Evolutionary conservation across 2,113 vertebrate species (phyloP).

Genomic region (Hassar affinis): DNA sequence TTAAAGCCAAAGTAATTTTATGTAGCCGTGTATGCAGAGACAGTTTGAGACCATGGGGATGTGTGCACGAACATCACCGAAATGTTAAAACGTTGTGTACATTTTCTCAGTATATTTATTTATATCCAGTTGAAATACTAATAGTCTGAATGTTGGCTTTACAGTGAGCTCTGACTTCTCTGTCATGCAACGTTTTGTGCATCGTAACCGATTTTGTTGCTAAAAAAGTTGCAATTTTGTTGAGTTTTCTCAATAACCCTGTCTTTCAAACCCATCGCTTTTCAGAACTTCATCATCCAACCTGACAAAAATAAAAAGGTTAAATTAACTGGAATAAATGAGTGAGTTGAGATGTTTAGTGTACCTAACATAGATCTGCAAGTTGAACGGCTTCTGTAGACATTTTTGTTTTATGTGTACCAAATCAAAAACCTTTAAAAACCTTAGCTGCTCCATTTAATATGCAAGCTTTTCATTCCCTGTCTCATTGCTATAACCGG

Average conservation of each 20-base stretch:
- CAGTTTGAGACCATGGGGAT: neutral
- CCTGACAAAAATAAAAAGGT: neutral
- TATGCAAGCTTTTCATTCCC: neutral
- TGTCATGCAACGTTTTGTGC: neutral
- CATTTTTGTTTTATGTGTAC: neutral
- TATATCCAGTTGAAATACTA: neutral
- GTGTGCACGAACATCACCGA: neutral
- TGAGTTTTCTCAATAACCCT: neutral
- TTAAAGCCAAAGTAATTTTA: neutral
- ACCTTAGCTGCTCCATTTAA: neutral
- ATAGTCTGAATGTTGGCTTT: neutral
- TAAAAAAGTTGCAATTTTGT: no score
- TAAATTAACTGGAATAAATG: neutral
- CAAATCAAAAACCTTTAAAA: neutral
- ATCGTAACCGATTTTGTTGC: neutral
- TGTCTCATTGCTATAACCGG: neutral
- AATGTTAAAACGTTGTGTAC: neutral
- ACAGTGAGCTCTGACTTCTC: neutral
- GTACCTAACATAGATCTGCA: neutral
- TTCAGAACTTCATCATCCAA: neutral
- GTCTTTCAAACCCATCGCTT: neutral
- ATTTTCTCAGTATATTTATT: conserved; percentile 3
- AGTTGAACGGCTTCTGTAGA: neutral
- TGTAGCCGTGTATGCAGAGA: neutral
- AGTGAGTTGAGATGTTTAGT: neutral